A percentile compares a stretch with the other conserved stretches of the same genome.
Evolutionary conservation across 2,797 vertebrate genomes (phyloP).

Genomic region (Capromys pilorides): DNA sequence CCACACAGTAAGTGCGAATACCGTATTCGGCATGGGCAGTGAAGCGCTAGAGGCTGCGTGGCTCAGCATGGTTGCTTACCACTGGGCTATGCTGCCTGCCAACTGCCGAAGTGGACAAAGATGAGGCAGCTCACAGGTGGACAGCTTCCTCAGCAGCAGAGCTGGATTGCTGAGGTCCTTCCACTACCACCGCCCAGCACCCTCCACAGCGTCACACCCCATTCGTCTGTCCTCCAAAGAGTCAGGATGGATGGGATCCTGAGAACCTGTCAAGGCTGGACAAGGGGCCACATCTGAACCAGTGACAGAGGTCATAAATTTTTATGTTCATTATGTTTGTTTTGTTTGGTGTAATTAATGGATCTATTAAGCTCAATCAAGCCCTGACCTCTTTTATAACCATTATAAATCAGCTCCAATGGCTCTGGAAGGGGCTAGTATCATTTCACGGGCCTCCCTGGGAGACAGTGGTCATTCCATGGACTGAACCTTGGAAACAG

Average conservation of each 20-base stretch:
- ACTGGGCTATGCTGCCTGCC: not conserved
- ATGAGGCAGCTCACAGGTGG: not conserved
- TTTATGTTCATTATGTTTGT: constrained; percentile 76
- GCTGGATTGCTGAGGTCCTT: not conserved
- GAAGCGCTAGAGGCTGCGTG: not conserved
- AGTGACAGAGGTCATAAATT: constrained; percentile 55
- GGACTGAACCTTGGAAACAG: not conserved
- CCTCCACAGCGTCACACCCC: not conserved
- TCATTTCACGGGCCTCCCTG: not conserved
- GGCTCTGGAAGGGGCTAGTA: not conserved
- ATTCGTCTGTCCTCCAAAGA: not conserved
- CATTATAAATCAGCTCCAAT: constrained; percentile 69
- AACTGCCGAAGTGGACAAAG: no score
- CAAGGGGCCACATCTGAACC: constrained; percentile 69
- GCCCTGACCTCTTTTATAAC: constrained; percentile 78
- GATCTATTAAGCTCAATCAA: constrained; percentile 78
- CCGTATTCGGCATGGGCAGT: not conserved
- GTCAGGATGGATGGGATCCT: constrained; percentile 35
- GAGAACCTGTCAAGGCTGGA: not conserved
- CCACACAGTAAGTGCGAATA: not conserved
- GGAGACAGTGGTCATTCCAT: not conserved
- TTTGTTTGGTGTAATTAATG: constrained; percentile 81
- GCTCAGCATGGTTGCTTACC: not conserved
- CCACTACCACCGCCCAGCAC: accelerated
- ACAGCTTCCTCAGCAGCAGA: not conserved